Evolutionary conservation across 2,888 invertebrate genomes (phyloP).

Genomic region (Aleiodes leptofemur): DNA sequence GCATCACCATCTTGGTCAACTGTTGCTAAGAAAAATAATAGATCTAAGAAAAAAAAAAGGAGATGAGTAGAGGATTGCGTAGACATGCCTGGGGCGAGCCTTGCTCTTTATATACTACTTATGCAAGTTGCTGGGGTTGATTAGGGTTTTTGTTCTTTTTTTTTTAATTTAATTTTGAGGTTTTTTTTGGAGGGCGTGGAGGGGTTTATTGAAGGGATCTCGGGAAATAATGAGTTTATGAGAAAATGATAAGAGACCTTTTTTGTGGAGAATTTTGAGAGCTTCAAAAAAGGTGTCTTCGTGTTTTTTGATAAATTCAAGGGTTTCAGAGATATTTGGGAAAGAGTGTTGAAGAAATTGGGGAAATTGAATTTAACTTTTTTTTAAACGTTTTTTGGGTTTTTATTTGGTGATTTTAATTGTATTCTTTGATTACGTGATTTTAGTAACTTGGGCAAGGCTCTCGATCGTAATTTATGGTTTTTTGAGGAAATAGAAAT

Average conservation of each 20-base stretch:
- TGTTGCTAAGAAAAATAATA: constrained; percentile 65
- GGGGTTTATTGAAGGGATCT: not conserved
- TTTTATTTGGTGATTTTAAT: no score
- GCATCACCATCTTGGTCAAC: constrained; percentile 51
- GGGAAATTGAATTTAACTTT: not conserved
- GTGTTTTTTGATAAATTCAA: no score
- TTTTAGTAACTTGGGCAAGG: constrained; percentile 13
- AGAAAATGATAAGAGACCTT: not conserved
- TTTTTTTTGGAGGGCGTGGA: not conserved
- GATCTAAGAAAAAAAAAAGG: constrained; percentile 72
- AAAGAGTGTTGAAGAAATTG: no score
- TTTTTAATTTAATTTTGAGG: not conserved
- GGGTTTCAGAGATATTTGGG: no score
- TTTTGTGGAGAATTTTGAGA: not conserved
- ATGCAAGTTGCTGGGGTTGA: constrained; percentile 73
- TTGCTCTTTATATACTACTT: constrained; percentile 72
- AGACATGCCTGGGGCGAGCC: constrained; percentile 73
- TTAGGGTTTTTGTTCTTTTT: constrained; percentile 57
- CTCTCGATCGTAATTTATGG: not conserved
- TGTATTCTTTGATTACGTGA: not conserved
- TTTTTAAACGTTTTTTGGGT: not conserved
- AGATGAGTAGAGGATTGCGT: constrained; percentile 75
- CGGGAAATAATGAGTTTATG: not conserved
- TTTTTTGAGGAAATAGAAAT: not conserved
- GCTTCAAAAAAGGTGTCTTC: no score